Evolutionary conservation across 2,888 invertebrate genomes (phyloP), one percentile per base, ranked within the genome.

Genomic region (Syritta pipiens): DNA sequence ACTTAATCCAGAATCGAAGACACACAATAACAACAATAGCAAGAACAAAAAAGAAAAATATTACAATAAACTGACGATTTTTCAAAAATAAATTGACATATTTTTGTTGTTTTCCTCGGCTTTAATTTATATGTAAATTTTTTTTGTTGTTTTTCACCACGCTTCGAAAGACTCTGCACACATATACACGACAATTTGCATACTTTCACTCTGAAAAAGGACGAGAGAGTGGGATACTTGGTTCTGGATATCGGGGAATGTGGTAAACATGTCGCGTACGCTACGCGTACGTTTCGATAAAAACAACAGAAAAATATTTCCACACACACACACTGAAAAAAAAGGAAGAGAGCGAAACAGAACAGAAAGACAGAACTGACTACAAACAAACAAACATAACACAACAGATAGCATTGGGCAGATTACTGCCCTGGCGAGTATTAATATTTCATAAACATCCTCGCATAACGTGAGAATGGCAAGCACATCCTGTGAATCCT

Each of bases 41-140:
- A 46, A 22, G 37, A 49, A 49, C n/a, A n/a, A n/a, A n/a, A n/a
- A n/a, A n/a, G n/a, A n/a, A n/a, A n/a, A n/a, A n/a, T n/a, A 59
- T 59, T 51, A 59, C 26, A 77, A 71, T 71, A 60, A 60, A 72
- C 71, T 44, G 49, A 24, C 68, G 24, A 82, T 82, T 82, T 81
- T 79, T 82, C 82, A 81, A 67, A 82, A 82, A 81, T 71, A 81
- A 81, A 82, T 82, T 81, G 79, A 81, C 81, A 81, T 82, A 76
- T 81, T 81, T 81, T 77, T 79, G 75, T 75, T 71, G 71, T 81
- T 72, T 65, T 65, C 57, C 62, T 24, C 60, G 75, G 59, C 72
- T 82, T 81, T 72, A 82, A 82, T 82, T 82, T 82, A 82, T 79
- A 82, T 82, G 82, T 79, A 79, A 82, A 82, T 82, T 82, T 82